Conservation (phyloP, 92 coral and sea anemone species). For the Paragorgia papillata region DNA sequence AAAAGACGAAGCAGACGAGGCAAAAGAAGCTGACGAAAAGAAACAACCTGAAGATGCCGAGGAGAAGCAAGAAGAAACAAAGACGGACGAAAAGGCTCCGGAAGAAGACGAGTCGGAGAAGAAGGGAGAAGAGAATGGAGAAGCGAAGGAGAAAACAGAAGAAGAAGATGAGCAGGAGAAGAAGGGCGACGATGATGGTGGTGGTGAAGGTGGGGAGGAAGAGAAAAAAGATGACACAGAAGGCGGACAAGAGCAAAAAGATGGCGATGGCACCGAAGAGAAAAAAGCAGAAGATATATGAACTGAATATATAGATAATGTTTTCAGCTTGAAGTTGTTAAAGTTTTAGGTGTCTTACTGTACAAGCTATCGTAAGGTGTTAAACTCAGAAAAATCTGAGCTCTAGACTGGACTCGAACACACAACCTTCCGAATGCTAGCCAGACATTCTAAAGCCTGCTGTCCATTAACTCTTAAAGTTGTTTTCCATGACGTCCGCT, state of each 20-base stretch:
- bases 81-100: conserved; percentile 18
- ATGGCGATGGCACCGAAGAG: too few relatives aligned
- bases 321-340: too few relatives aligned
- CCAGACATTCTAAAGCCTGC: too few relatives aligned
- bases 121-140: conserved; percentile 53
- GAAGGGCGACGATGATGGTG: conserved; percentile 5
- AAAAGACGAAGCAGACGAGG: conserved; percentile 47
- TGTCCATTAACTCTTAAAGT: too few relatives aligned
- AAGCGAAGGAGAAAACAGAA: conserved; percentile 26
- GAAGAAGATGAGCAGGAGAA: conserved; percentile 16
- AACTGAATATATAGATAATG: too few relatives aligned
- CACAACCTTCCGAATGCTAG: too few relatives aligned
- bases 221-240: not conserved
- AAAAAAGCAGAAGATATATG: too few relatives aligned
- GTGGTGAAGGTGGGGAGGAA: conserved; percentile 2
- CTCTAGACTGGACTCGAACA: too few relatives aligned
- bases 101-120: conserved; percentile 58
- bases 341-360: too few relatives aligned
- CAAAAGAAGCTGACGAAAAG: conserved; percentile 51
- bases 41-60: not conserved
- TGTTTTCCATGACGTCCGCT: too few relatives aligned
- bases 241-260: not conserved
- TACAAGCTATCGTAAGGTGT: too few relatives aligned
- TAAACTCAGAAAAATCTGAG: too few relatives aligned
- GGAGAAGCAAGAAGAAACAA: conserved; percentile 38